Conservation (phyloP, 1,140 invertebrate genomes). For the Alviniconcha marisindica region DNA sequence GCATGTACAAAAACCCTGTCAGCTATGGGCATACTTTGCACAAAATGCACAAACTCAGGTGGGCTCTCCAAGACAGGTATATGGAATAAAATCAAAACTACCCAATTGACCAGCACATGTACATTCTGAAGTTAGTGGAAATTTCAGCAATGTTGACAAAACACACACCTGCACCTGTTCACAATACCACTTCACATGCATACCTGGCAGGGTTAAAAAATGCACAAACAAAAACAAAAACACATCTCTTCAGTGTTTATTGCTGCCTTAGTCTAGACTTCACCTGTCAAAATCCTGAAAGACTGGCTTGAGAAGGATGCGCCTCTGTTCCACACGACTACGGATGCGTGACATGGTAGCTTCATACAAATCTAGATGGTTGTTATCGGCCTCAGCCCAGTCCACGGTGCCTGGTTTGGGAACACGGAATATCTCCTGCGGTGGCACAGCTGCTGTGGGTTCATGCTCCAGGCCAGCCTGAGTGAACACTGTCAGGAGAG, state of each 20-base stretch:
- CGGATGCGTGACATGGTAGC: slow-evolving; percentile 67
- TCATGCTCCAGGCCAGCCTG: slow-evolving; percentile 71
- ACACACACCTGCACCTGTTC: neutral
- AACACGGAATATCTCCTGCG: slow-evolving; percentile 70
- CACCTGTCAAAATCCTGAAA: slow-evolving; percentile 76
- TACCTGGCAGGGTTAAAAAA: too few species aligned
- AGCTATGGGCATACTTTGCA: too few species aligned
- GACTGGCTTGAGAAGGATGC: slow-evolving; percentile 71
- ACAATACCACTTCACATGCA: neutral
- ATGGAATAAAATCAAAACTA: too few species aligned
- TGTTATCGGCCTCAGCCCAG: slow-evolving; percentile 66
- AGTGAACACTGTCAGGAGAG: slow-evolving; percentile 72
- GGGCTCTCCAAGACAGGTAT: too few species aligned
- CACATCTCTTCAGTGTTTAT: too few species aligned
- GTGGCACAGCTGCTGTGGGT: slow-evolving; percentile 68
- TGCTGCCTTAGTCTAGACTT: neutral
- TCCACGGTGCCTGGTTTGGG: slow-evolving; percentile 74
- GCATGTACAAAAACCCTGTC: too few species aligned
- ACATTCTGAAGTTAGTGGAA: too few species aligned
- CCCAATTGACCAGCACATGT: too few species aligned
- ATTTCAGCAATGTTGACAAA: too few species aligned
- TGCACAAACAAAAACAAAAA: too few species aligned
- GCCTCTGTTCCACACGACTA: slow-evolving; percentile 65
- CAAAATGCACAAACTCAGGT: too few species aligned
- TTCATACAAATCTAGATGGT: slow-evolving; percentile 66